Evolutionary conservation across 2,888 invertebrate genomes (phyloP).

Genomic region (Noctua pronuba): DNA sequence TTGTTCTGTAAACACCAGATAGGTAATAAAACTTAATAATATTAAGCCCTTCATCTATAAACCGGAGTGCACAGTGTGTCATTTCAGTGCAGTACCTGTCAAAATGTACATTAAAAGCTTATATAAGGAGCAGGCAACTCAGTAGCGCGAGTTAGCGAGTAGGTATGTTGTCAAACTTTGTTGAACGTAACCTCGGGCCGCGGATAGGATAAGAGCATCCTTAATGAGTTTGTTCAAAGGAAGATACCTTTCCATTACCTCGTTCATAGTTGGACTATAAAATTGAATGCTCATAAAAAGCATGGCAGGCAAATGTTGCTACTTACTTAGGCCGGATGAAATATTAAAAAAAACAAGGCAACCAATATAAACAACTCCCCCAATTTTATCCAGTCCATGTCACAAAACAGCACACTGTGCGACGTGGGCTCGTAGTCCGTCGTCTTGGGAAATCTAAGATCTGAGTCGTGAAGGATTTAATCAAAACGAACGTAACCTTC

Average conservation of each 20-base stretch:
- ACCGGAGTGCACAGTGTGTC: neutral
- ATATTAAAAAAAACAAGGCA: neutral
- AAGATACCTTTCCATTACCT: neutral
- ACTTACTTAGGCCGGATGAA: neutral
- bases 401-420: conserved; percentile 16
- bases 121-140: conserved; percentile 34
- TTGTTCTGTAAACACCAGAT: neutral
- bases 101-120: conserved; percentile 45
- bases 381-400: conserved; percentile 2
- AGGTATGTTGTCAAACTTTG: conserved; percentile 46
- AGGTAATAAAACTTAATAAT: neutral
- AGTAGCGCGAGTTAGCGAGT: conserved; percentile 36
- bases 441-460: conserved; percentile 64
- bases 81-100: conserved; percentile 29
- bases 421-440: conserved; percentile 20
- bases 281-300: neutral
- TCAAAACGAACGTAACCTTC: conserved; percentile 55
- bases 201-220: neutral
- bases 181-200: conserved; percentile 19
- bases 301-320: no score
- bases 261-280: neutral
- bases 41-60: neutral
- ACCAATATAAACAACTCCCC: conserved; percentile 4
- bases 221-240: conserved; percentile 1
- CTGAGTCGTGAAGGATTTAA: conserved; percentile 59